Base-by-base conservation (phyloP, 2,113 vertebrate genomes). In the Corythoichthys haematopterus region DNA sequence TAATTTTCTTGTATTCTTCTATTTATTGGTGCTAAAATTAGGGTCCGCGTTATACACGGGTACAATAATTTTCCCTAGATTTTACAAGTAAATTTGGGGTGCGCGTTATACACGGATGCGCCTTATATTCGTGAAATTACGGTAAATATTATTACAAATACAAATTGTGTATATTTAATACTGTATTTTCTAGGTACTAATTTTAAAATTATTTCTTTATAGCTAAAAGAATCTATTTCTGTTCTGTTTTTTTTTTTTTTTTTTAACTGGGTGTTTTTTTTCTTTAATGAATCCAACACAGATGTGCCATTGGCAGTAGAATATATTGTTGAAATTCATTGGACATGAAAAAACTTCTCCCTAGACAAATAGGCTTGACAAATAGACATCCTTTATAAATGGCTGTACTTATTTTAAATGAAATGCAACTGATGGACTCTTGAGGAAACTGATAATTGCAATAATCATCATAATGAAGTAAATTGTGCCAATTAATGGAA, bases 301-400 rank as follows among this genome's bases (percentile, higher is more conserved):
- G 74, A 77, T 81, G 43, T 75, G 35, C 79, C 83, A 69, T 68
- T 85, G 85, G 68, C 82, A 80, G 72, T 53, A 67, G 55, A 83
- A 77, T 77, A 75, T 78, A 66, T 65, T 62, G 64, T 68, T 59
- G 45, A 8, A 85, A 79, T 81, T 78, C 80, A 85, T 82, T 83
- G 84, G 79, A 55, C 71, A 45, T 83, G 58, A 56, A 68, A 80
- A 51, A 71, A 76, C 82, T 64, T 28, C 20, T 28, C 76, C 64
- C 77, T 84, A 82, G 64, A 82, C 72, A 78, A 80, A 81, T 73
- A 74, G 66, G 64, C 73, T 53, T 76, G 75, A 84, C 70, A 67
- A 82, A 62, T 20, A 55, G 71, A 68, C 69, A 84, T 74, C 61
- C 74, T 63, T 28, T n/a, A 80, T 79, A 55, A 72, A 72, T 28